Evolutionary conservation across 2,888 invertebrate genomes (phyloP).

Genomic region (Ecliptopera silaceata): DNA sequence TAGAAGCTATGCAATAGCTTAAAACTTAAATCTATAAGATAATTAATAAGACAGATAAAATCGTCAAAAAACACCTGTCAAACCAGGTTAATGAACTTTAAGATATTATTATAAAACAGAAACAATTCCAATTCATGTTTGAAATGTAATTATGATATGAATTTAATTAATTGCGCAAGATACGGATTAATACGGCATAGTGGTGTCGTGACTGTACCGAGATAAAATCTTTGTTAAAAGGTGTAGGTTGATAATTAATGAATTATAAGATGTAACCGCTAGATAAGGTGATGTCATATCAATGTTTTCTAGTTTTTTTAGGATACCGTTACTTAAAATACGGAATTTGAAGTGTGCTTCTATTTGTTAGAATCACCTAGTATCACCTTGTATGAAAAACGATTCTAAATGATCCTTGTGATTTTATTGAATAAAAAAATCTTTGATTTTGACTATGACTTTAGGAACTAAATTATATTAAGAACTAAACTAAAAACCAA

Average conservation of each 20-base stretch:
- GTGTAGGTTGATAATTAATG: conserved; percentile 55
- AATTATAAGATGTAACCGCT: conserved; percentile 42
- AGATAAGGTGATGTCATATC: conserved; percentile 42
- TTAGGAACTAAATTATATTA: no score
- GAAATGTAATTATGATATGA: conserved; percentile 21
- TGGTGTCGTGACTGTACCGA: conserved; percentile 38
- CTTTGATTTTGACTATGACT: no score
- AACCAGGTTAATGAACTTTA: background rate
- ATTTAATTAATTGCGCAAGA: conserved; percentile 28
- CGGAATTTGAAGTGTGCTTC: no score
- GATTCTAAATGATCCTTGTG: no score
- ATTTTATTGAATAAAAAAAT: no score
- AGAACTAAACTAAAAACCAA: no score
- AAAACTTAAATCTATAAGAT: no score
- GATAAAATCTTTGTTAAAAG: conserved; percentile 48
- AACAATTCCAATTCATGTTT: background rate
- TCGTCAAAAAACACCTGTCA: background rate
- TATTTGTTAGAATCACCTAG: no score
- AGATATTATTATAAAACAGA: background rate
- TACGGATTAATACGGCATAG: conserved; percentile 42
- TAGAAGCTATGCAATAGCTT: no score
- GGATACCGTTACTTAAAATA: no score
- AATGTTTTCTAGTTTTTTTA: conserved; percentile 2
- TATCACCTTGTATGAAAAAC: no score
- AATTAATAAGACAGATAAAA: no score